These are phyloP conservation scores for Drosophila triauraria DNA, from an alignment of 1,140 invertebrate species.

Conservation along the genomic window DNA sequence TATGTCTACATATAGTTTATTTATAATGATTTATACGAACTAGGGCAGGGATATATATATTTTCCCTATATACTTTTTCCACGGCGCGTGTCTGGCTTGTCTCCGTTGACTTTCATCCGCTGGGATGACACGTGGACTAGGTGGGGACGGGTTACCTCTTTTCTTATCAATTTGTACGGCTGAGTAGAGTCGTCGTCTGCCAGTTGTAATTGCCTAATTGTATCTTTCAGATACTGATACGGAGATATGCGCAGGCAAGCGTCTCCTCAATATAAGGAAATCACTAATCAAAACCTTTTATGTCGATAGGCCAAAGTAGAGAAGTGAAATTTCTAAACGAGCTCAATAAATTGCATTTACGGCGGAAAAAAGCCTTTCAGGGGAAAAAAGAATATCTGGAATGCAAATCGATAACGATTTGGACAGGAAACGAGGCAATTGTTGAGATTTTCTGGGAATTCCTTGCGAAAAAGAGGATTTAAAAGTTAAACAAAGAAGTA, in stretches of 20 bases:
- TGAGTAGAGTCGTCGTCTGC: constrained; percentile 16
- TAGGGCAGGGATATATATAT: constrained; percentile 15
- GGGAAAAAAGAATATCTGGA: neutral
- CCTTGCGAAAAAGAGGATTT: neutral
- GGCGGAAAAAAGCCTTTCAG: neutral
- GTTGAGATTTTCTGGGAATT: constrained; percentile 10
- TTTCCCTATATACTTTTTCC: constrained; percentile 4
- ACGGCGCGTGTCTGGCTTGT: constrained; percentile 15
- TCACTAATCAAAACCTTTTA: constrained; percentile 52
- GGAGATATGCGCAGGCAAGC: neutral
- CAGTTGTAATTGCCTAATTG: constrained; percentile 40
- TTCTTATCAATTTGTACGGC: constrained; percentile 37
- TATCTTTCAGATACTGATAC: constrained; percentile 41
- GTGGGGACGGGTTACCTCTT: neutral
- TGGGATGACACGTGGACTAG: constrained; percentile 18
- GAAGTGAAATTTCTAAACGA: constrained; percentile 39
- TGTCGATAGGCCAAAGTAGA: constrained; percentile 45
- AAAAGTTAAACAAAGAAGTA: neutral
- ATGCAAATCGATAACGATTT: constrained; percentile 9
- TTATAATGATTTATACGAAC: constrained; percentile 26
- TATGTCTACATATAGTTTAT: constrained; percentile 8
- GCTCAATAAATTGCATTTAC: constrained; percentile 43
- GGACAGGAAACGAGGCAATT: neutral
- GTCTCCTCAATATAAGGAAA: constrained; percentile 35
- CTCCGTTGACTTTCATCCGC: constrained; percentile 8